phyloP scores from a whole-genome alignment of 1,140 invertebrate species.

The Procambarus virginalis region DNA sequence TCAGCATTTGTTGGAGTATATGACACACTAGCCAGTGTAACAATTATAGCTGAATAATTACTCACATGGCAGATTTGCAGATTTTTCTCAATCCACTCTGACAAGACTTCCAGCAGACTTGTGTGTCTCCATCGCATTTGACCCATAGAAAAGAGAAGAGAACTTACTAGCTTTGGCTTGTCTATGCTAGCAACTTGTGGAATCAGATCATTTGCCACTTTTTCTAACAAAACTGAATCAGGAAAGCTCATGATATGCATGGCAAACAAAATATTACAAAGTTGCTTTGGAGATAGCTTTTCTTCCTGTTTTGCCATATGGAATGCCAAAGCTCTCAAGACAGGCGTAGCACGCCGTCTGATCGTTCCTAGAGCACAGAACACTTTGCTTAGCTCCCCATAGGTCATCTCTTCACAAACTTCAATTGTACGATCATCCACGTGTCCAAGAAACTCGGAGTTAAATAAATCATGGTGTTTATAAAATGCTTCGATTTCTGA shows the following conservation, averaged over 20 bases:
- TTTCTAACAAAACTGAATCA: constrained; percentile 48
- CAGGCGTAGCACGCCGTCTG: constrained; percentile 44
- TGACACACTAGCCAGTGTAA: constrained; percentile 33
- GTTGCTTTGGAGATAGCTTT: constrained; percentile 28
- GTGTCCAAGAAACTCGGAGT: constrained; percentile 37
- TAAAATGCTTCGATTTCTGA: constrained; percentile 44
- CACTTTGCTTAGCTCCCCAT: constrained; percentile 25
- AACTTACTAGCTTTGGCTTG: constrained; percentile 25
- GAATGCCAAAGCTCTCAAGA: constrained; percentile 42
- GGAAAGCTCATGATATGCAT: constrained; percentile 46
- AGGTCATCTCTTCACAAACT: constrained; percentile 35
- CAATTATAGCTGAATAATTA: neutral
- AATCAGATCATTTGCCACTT: constrained; percentile 38
- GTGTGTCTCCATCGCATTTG: constrained; percentile 49
- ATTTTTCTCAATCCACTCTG: constrained; percentile 53
- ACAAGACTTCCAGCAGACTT: constrained; percentile 36
- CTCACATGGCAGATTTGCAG: neutral
- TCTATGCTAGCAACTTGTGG: constrained; percentile 30
- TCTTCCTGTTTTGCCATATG: constrained; percentile 54
- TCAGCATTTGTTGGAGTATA: constrained; percentile 36
- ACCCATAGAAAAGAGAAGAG: constrained; percentile 42
- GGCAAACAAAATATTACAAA: constrained; percentile 44
- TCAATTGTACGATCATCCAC: constrained; percentile 53
- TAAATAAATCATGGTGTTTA: constrained; percentile 3
- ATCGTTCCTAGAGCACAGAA: constrained; percentile 35